phyloP scores from a whole-genome alignment of 2,113 vertebrate genomes.

The Megaceryle maxima region DNA sequence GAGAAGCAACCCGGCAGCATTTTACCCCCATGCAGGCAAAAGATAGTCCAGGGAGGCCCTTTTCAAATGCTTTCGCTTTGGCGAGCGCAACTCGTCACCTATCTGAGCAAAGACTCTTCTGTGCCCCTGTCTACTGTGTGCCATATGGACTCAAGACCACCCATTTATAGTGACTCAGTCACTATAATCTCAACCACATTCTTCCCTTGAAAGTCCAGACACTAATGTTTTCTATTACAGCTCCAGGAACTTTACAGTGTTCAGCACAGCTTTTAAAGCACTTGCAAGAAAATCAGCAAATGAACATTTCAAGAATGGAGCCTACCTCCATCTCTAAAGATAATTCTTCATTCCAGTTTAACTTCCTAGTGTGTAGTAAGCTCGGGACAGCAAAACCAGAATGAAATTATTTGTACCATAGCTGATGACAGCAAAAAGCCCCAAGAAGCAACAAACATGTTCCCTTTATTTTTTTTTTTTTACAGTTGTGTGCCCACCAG shows the following conservation, averaged over 20 bases:
- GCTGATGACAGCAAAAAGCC: not conserved
- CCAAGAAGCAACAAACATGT: not conserved
- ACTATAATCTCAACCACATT: conserved; percentile 33
- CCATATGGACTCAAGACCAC: conserved; percentile 36
- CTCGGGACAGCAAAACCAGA: not conserved
- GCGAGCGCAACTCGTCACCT: not conserved
- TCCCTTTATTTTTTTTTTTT: not conserved
- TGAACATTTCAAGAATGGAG: not conserved
- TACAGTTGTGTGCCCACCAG: not conserved
- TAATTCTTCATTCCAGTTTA: not conserved
- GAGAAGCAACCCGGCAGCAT: not conserved
- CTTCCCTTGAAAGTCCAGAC: conserved; percentile 16
- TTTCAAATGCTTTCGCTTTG: not conserved
- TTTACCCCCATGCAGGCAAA: not conserved
- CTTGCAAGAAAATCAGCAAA: not conserved
- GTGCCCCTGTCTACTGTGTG: not conserved
- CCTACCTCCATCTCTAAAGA: not conserved
- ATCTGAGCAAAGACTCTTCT: not conserved
- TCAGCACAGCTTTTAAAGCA: not conserved
- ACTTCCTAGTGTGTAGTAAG: not conserved
- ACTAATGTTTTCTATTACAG: conserved; percentile 29
- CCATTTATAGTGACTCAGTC: conserved; percentile 31
- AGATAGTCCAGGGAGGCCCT: not conserved
- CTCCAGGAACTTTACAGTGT: not conserved
- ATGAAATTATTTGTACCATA: not conserved